Conservation (phyloP, 2,113 vertebrate species). For the Ardeotis arabs region DNA sequence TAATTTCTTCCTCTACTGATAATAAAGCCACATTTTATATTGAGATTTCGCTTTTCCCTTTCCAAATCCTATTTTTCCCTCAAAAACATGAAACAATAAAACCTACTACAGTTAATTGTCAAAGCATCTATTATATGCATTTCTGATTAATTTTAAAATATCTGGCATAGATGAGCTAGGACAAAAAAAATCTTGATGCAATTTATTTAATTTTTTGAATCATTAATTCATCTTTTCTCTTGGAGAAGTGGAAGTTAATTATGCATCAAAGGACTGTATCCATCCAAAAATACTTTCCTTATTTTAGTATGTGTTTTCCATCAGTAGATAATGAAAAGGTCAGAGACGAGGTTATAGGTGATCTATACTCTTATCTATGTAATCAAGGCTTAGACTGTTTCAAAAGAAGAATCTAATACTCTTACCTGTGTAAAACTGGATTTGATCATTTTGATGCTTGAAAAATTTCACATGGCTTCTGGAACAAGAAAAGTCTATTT, state of each 20-base stretch:
- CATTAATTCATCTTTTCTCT: neutral
- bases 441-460: neutral
- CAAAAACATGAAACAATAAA: neutral
- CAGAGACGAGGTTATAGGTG: neutral
- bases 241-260: neutral
- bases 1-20: neutral
- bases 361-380: neutral
- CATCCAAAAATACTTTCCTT: neutral
- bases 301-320: neutral
- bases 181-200: neutral
- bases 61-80: fast-evolving
- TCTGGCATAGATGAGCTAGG: neutral
- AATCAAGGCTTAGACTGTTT: neutral
- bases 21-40: neutral
- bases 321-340: neutral
- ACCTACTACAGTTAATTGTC: neutral
- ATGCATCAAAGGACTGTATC: neutral
- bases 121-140: neutral
- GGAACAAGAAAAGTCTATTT: neutral
- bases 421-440: neutral
- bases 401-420: too few species aligned
- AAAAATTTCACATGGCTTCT: neutral
- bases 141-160: neutral
- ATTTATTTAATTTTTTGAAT: neutral
- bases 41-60: neutral